These are phyloP conservation scores for Crax fasciolata DNA, from an alignment of 2,797 vertebrate genomes.

Conservation along the genomic window DNA sequence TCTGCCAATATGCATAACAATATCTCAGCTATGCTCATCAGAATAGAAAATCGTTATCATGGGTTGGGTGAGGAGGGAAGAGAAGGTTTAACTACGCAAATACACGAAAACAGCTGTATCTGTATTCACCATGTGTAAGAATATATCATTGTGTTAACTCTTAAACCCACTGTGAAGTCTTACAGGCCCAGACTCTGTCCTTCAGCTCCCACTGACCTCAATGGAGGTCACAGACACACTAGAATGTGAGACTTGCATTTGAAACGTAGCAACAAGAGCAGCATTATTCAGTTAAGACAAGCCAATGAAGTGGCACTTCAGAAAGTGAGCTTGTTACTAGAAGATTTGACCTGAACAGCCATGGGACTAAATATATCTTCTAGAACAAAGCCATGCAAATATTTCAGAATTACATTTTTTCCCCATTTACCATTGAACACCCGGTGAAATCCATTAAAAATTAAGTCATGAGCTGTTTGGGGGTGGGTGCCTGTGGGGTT, in stretches of 20 bases:
- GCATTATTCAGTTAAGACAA: conserved; percentile 1
- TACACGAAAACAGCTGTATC: neutral
- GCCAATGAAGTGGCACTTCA: neutral
- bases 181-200: neutral
- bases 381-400: neutral
- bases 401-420: neutral
- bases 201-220: neutral
- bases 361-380: neutral
- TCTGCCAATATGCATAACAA: neutral
- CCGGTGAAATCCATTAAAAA: neutral
- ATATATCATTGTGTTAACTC: neutral
- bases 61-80: neutral
- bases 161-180: neutral
- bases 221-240: neutral
- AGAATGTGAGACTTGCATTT: neutral
- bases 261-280: conserved; percentile 23
- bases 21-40: neutral
- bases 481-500: neutral
- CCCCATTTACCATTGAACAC: neutral
- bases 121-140: neutral
- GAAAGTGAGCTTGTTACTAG: neutral
- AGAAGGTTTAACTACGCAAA: neutral
- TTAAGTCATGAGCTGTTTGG: neutral
- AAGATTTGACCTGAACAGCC: neutral
- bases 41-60: neutral